phyloP scores from a whole-genome alignment of 2,113 vertebrate species.

The Amia ocellicauda region DNA sequence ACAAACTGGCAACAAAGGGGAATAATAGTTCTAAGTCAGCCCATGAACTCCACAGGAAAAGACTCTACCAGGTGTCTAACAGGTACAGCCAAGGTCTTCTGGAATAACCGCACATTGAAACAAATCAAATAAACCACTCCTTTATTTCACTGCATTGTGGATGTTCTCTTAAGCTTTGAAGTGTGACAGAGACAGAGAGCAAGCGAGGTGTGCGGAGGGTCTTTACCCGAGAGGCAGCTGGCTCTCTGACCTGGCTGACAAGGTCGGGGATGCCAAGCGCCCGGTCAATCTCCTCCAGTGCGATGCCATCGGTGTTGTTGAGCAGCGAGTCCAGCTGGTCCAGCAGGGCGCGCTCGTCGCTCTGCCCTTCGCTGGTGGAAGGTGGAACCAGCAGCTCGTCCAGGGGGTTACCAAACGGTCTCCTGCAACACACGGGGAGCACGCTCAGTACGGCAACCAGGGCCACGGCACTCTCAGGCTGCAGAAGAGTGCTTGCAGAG shows the following conservation, averaged over 20 bases:
- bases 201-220: too few relatives aligned
- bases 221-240: too few relatives aligned
- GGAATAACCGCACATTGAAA: neutral
- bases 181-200: too few relatives aligned
- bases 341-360: slow-evolving; percentile 84
- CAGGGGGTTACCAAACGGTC: slow-evolving; percentile 76
- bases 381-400: slow-evolving; percentile 84
- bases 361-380: slow-evolving; percentile 79
- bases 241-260: slow-evolving; percentile 79
- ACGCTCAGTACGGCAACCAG: neutral
- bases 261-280: slow-evolving; percentile 95
- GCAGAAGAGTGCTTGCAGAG: too few relatives aligned
- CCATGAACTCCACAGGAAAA: too few relatives aligned
- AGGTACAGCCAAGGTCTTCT: too few relatives aligned
- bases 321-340: slow-evolving; percentile 92
- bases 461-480: too few relatives aligned
- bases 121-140: neutral
- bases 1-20: too few relatives aligned
- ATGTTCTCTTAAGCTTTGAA: too few relatives aligned
- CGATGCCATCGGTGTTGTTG: slow-evolving; percentile 85
- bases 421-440: slow-evolving; percentile 53
- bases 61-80: too few relatives aligned
- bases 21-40: too few relatives aligned
- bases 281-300: slow-evolving; percentile 91
- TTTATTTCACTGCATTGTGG: too few relatives aligned